These are phyloP conservation scores for Drosophila peninsularis DNA, from an alignment of 2,888 invertebrate species.

Conservation along the genomic window DNA sequence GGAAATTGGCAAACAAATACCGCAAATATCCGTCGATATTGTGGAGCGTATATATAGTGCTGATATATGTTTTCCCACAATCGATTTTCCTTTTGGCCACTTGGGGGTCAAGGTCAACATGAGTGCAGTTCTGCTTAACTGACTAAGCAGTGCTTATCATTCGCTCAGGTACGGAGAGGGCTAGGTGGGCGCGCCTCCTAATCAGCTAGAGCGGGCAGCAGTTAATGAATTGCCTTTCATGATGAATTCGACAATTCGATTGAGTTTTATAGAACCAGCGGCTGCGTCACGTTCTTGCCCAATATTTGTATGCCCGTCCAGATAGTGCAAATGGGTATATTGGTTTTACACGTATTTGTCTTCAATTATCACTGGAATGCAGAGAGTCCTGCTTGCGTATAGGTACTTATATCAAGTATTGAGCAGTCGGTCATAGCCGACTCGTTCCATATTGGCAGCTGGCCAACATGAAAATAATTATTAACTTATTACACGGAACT, in stretches of 20 bases:
- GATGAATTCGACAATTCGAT: constrained; percentile 20
- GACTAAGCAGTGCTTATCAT: not conserved
- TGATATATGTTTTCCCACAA: constrained; percentile 10
- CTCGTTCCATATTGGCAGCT: not conserved
- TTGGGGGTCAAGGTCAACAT: constrained; percentile 30
- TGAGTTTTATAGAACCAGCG: not conserved
- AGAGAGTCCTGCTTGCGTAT: not conserved
- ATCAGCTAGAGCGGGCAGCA: constrained; percentile 12
- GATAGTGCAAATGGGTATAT: not conserved
- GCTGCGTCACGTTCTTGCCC: not conserved
- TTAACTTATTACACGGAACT: constrained; percentile 16
- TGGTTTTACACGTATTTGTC: not conserved
- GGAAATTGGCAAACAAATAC: not conserved
- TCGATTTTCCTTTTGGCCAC: constrained; percentile 39
- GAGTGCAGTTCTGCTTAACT: not conserved
- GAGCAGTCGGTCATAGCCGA: not conserved
- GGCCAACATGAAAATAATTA: constrained; percentile 26
- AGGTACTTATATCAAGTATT: not conserved
- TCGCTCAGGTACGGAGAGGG: not conserved
- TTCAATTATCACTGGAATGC: not conserved
- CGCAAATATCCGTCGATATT: not conserved
- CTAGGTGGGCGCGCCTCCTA: not conserved
- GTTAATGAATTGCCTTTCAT: constrained; percentile 15
- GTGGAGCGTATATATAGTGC: constrained; percentile 1
- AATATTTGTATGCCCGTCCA: not conserved